These are phyloP conservation scores for Platysternon megacephalum DNA, from an alignment of 2,113 vertebrate genomes.

Conservation along the genomic window DNA sequence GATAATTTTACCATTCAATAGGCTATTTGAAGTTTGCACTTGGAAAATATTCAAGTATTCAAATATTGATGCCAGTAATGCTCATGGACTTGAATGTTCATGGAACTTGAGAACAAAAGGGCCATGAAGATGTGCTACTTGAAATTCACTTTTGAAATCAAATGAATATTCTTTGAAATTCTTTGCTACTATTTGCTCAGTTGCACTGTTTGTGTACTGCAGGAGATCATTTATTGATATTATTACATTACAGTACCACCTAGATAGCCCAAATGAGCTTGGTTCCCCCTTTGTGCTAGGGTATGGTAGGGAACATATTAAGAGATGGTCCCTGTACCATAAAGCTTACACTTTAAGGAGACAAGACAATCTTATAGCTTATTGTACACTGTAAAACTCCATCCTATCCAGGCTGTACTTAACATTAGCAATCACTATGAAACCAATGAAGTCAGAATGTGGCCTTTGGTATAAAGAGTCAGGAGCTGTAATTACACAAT, in stretches of 20 bases:
- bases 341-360: neutral
- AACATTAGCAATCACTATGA: neutral
- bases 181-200: neutral
- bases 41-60: neutral
- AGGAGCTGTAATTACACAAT: fast-evolving
- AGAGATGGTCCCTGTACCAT: neutral
- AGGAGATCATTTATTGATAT: neutral
- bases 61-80: neutral
- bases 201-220: neutral
- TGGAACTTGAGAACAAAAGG: neutral
- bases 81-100: neutral
- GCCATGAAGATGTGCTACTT: neutral
- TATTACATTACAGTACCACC: neutral
- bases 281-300: neutral
- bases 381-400: neutral
- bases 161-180: neutral
- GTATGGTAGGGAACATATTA: neutral
- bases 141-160: neutral
- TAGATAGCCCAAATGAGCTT: fast-evolving
- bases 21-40: neutral
- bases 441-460: fast-evolving
- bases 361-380: neutral
- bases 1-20: neutral
- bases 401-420: neutral
- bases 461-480: neutral